Evolutionary conservation across 2,888 invertebrate genomes (phyloP), one percentile per base, ranked within the genome.

Genomic region (Eupithecia exiguata): DNA sequence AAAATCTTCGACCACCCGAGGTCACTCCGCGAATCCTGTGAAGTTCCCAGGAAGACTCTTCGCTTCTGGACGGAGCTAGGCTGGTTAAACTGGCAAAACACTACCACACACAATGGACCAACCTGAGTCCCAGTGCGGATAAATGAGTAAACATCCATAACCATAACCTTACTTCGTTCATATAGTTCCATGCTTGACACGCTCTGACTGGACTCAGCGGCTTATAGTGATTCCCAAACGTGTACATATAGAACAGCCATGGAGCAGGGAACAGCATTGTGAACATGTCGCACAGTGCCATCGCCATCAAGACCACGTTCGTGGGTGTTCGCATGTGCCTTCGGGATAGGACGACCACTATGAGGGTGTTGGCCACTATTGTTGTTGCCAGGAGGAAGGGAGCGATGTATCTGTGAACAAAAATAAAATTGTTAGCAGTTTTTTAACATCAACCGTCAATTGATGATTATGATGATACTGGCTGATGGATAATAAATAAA

Each of bases 201-300:
- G 97, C 96, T 78, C 95, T 95, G 9, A 96, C 95, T 5, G 97
- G 98, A 86, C 95, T 96, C 83, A 97, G 91, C 10, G 97, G 97
- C 85, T 97, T 97, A 90, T 97, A 96, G 87, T 98, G 97, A 90
- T 98, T 97, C 38, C 97, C 97, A 81, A 98, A 96, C 0, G 98
- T 97, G 93, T 98, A 98, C 96, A 98, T 97, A 88, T 98, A 98
- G 90, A 98, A 96, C 68, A 98, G 96, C 96, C 98, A 98, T 0
- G 98, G 98, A 0, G 98, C 97, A 0, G 98, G 98, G 86, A 98
- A 97, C 70, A 98, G 95, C 85, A 98, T 96, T 0, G 99, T 99
- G 89, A 98, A 96, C 96, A 98, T 97, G 92, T 99, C 99, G 82
- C 98, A 98, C 6, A 99, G 95, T 0, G 99, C 99, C 98, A 99